Conservation (phyloP, 2,797 vertebrate genomes). For the Kryptolebias ocellatus region DNA sequence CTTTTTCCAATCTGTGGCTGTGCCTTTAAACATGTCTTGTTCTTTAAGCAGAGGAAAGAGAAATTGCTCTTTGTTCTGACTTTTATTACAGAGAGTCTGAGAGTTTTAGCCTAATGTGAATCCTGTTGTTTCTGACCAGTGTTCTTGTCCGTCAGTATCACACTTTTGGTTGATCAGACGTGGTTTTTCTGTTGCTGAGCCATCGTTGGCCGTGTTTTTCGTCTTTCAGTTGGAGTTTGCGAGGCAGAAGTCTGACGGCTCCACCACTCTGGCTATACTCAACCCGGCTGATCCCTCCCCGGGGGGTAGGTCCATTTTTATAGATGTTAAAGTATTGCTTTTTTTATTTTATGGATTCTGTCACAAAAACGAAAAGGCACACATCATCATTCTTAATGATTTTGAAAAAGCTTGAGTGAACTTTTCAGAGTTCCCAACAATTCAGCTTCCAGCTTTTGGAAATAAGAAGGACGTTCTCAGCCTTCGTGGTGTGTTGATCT, state of each 20-base stretch:
- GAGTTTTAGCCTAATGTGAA: too few species aligned
- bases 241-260: conserved; percentile 91
- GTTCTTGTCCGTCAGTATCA: too few species aligned
- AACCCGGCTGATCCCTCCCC: conserved; percentile 87
- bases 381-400: too few species aligned
- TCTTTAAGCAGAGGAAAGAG: not conserved
- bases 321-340: not conserved
- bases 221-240: conserved; percentile 88
- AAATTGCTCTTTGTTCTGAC: too few species aligned
- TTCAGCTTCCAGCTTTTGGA: too few species aligned
- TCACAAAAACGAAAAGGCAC: not conserved
- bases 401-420: too few species aligned
- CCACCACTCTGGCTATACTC: conserved; percentile 92
- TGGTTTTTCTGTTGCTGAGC: not conserved
- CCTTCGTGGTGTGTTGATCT: too few species aligned
- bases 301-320: conserved; percentile 81
- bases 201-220: not conserved
- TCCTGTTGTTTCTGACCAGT: too few species aligned
- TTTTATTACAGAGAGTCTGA: too few species aligned
- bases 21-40: not conserved
- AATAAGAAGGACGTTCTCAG: too few species aligned
- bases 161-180: not conserved
- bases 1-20: not conserved
- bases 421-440: too few species aligned
- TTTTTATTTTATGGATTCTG: not conserved